Evolutionary conservation across 2,797 vertebrate genomes (phyloP).

Genomic region (Hippopotamyrus pictus): DNA sequence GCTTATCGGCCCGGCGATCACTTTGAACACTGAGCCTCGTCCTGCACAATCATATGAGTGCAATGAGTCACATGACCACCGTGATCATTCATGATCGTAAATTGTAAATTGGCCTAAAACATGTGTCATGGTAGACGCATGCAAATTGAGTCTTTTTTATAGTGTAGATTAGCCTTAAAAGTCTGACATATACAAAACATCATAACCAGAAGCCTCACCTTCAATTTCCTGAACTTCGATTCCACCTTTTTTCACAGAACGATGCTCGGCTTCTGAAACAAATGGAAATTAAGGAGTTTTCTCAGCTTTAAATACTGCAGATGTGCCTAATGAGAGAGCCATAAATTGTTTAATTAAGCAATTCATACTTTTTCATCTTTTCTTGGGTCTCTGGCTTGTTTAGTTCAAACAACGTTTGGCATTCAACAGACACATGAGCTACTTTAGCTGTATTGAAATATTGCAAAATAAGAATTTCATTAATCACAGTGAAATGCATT

Average conservation of each 20-base stretch:
- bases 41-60: neutral
- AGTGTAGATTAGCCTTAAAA: neutral
- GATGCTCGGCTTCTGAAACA: slow-evolving; percentile 77
- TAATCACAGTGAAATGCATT: neutral
- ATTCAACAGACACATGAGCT: neutral
- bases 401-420: neutral
- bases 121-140: neutral
- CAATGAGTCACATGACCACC: neutral
- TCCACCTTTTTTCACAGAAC: slow-evolving; percentile 94
- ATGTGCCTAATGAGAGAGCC: neutral
- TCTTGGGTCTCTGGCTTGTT: neutral
- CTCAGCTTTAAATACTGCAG: neutral
- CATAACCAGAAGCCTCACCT: slow-evolving; percentile 56
- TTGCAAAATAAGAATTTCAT: neutral
- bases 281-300: slow-evolving; percentile 7
- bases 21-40: neutral
- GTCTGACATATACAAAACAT: neutral
- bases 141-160: neutral
- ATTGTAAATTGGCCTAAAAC: neutral
- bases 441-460: neutral
- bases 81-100: neutral
- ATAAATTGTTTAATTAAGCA: neutral
- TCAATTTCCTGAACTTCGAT: slow-evolving; percentile 83
- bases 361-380: neutral
- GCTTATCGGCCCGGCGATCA: neutral